Conservation (phyloP, 2,888 invertebrate species). For the Hirtodrosophila cameraria region DNA sequence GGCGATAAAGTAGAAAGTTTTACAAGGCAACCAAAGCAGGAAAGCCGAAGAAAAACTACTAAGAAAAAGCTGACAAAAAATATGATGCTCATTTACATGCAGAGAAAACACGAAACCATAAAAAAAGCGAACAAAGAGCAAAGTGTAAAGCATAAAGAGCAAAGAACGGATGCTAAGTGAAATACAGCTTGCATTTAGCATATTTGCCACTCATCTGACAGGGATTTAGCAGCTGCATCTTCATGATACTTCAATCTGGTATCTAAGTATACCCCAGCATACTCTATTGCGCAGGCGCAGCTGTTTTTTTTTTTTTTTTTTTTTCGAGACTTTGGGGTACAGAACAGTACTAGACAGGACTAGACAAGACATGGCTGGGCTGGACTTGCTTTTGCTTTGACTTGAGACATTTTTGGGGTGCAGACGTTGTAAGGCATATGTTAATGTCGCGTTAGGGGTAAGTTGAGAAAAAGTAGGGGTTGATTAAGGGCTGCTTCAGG, state of each 20-base stretch:
- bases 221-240: constrained; percentile 14
- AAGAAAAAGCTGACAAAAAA: constrained; percentile 44
- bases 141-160: constrained; percentile 18
- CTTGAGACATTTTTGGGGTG: constrained; percentile 11
- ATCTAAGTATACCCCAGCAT: neutral
- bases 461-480: constrained; percentile 3
- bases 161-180: constrained; percentile 29
- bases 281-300: constrained; percentile 62
- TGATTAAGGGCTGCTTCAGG: constrained; percentile 15
- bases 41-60: constrained; percentile 13
- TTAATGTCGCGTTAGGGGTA: constrained; percentile 28
- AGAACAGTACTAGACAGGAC: constrained; percentile 5
- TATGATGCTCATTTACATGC: constrained; percentile 72
- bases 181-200: constrained; percentile 64
- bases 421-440: constrained; percentile 43
- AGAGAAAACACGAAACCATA: constrained; percentile 30
- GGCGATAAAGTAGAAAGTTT: constrained; percentile 43
- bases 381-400: constrained; percentile 6
- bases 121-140: neutral
- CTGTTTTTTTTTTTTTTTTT: no score
- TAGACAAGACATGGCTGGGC: constrained; percentile 4
- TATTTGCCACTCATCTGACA: constrained; percentile 53
- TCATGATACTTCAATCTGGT: constrained; percentile 12
- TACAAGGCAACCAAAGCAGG: constrained; percentile 46
- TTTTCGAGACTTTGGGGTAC: constrained; percentile 3